These are phyloP conservation scores for Agrypnus murinus DNA, from an alignment of 2,888 invertebrate genomes.

Conservation along the genomic window DNA sequence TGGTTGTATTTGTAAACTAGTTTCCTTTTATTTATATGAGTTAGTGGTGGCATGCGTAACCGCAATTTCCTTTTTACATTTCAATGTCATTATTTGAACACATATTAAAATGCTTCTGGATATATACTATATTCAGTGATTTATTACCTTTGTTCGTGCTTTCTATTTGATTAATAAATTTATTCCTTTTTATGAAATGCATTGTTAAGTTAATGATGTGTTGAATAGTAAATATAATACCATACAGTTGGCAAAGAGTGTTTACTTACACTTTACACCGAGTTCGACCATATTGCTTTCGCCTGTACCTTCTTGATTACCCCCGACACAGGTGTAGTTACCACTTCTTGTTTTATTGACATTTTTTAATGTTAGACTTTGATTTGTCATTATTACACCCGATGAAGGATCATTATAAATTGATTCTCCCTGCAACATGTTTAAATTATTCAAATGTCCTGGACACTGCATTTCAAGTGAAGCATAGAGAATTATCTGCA, in stretches of 20 bases:
- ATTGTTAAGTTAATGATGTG: slow-evolving; percentile 3
- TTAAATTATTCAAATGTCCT: no score
- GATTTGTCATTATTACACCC: slow-evolving; percentile 32
- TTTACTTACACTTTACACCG: slow-evolving; percentile 39
- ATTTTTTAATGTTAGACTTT: slow-evolving; percentile 39
- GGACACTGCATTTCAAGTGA: no score
- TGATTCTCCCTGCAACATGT: slow-evolving; percentile 42
- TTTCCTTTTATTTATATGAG: slow-evolving; percentile 30
- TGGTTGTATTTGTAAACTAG: slow-evolving; percentile 27
- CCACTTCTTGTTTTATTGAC: slow-evolving; percentile 34
- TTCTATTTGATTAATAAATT: slow-evolving; percentile 3
- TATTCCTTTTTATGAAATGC: neutral
- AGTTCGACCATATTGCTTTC: slow-evolving; percentile 37
- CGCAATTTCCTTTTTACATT: slow-evolving; percentile 24
- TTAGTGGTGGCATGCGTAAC: slow-evolving; percentile 20
- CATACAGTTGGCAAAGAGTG: neutral
- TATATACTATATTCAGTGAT: slow-evolving; percentile 11
- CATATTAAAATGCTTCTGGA: slow-evolving; percentile 2
- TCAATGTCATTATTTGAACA: slow-evolving; percentile 17
- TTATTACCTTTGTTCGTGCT: slow-evolving; percentile 9
- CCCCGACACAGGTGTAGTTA: slow-evolving; percentile 40
- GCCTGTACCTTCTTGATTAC: slow-evolving; percentile 34
- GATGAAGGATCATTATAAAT: slow-evolving; percentile 34
- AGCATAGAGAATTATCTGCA: neutral
- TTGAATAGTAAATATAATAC: neutral